These are phyloP conservation scores for Acrocyrtus sp. DNA, from an alignment of 2,888 invertebrate species.

Conservation along the genomic window DNA sequence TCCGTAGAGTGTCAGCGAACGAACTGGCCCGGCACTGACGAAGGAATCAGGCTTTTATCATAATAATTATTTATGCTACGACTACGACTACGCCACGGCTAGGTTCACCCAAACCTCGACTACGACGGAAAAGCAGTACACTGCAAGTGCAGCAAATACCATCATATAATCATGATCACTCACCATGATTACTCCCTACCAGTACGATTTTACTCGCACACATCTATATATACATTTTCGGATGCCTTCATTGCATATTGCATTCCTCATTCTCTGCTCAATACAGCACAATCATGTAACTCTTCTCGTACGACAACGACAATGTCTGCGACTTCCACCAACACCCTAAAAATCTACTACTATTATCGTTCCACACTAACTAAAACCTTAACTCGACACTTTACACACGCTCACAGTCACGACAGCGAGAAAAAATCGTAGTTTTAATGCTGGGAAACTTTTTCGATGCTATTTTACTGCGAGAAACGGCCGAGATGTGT, in stretches of 20 bases:
- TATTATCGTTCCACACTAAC: conserved; percentile 17
- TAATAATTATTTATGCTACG: conserved; percentile 55
- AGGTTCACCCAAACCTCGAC: conserved; percentile 26
- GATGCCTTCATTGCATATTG: too few relatives aligned
- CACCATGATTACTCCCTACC: neutral
- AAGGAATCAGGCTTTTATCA: conserved; percentile 44
- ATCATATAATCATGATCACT: conserved; percentile 25
- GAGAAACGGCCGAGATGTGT: too few relatives aligned
- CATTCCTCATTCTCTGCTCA: too few relatives aligned
- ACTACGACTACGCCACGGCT: too few relatives aligned
- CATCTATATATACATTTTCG: too few relatives aligned
- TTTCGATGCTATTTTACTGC: too few relatives aligned
- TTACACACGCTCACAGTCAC: conserved; percentile 30
- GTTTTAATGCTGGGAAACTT: conserved; percentile 42
- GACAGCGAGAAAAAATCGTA: conserved; percentile 32
- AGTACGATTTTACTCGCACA: too few relatives aligned
- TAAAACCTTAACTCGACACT: conserved; percentile 15
- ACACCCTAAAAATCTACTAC: conserved; percentile 36
- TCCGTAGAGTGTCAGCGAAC: conserved; percentile 37
- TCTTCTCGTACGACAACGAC: neutral
- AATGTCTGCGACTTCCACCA: conserved; percentile 19
- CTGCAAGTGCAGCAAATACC: conserved; percentile 49
- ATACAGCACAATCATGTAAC: neutral
- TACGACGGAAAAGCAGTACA: too few relatives aligned
- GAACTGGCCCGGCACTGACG: conserved; percentile 47